phyloP scores from a whole-genome alignment of 1,140 invertebrate genomes.

The Holcopasites calliopsidis region DNA sequence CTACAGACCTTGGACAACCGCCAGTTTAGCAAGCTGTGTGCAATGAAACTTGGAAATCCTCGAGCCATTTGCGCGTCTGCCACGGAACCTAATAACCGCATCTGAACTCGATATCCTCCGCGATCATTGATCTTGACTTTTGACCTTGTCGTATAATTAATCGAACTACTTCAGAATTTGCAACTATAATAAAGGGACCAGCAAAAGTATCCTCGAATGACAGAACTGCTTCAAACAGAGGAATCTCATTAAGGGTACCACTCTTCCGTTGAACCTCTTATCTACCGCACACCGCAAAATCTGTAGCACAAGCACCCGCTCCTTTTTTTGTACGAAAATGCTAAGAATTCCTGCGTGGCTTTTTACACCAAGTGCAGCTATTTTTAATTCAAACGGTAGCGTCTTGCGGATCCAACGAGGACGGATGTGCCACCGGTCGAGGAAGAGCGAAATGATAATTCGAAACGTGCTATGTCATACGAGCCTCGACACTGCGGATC shows the following conservation, averaged over 20 bases:
- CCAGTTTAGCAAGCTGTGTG: background rate
- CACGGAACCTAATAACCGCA: background rate
- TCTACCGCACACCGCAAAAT: background rate
- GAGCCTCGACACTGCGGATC: background rate
- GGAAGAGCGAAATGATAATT: conserved; percentile 37
- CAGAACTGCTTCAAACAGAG: too few relatives aligned
- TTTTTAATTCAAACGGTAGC: conserved; percentile 17
- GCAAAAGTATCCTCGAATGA: background rate
- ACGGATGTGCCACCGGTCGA: background rate
- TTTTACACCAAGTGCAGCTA: conserved; percentile 4
- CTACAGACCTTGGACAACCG: background rate
- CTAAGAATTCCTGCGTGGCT: background rate
- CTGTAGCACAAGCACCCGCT: background rate
- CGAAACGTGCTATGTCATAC: conserved; percentile 28
- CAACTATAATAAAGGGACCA: background rate
- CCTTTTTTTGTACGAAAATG: background rate
- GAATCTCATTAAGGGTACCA: too few relatives aligned
- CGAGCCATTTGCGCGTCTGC: background rate
- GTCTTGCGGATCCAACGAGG: background rate
- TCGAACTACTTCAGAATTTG: background rate
- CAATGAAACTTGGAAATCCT: background rate
- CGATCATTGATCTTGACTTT: background rate
- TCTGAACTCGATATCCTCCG: background rate
- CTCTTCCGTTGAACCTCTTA: background rate
- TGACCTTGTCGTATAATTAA: too few relatives aligned